Percentiles rank a stretch among this genome's conserved stretches.
Evolutionary conservation across 53 echinoderm and acorn worm genomes (phyloP).

Genomic region (Astropecten irregularis): DNA sequence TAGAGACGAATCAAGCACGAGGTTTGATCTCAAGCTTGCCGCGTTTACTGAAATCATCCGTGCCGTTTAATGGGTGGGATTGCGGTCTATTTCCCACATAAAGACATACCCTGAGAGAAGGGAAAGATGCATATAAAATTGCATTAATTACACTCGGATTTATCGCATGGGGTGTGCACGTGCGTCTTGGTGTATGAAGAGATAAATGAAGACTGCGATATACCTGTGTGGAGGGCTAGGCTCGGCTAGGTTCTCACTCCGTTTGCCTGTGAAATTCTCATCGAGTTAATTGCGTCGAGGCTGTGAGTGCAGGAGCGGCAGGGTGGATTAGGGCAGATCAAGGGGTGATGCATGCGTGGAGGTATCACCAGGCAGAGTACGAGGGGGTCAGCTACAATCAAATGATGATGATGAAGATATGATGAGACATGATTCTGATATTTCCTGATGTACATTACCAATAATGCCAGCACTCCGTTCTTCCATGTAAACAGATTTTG

Average conservation of each 20-base stretch:
- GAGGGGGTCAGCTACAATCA: background rate
- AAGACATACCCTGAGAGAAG: background rate
- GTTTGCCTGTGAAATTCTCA: constrained; percentile 35
- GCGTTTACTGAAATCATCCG: background rate
- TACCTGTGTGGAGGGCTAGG: background rate
- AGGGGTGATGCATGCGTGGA: too few species aligned
- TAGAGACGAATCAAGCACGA: too few species aligned
- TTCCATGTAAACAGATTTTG: too few species aligned
- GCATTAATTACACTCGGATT: constrained; percentile 46
- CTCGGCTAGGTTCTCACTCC: background rate
- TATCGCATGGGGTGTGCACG: background rate
- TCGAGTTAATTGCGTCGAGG: constrained; percentile 38
- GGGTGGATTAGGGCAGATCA: constrained; percentile 22
- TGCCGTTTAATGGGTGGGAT: background rate
- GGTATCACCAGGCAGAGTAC: background rate
- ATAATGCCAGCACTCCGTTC: too few species aligned
- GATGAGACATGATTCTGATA: too few species aligned
- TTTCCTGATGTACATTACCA: too few species aligned
- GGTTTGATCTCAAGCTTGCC: too few species aligned
- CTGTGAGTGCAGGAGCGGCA: constrained; percentile 3
- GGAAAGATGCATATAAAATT: background rate
- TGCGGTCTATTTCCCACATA: background rate
- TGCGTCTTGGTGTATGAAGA: too few species aligned
- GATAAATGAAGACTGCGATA: too few species aligned
- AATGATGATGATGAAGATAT: too few species aligned